Conservation (phyloP, 2,113 vertebrate species). For the Aythya baeri region DNA sequence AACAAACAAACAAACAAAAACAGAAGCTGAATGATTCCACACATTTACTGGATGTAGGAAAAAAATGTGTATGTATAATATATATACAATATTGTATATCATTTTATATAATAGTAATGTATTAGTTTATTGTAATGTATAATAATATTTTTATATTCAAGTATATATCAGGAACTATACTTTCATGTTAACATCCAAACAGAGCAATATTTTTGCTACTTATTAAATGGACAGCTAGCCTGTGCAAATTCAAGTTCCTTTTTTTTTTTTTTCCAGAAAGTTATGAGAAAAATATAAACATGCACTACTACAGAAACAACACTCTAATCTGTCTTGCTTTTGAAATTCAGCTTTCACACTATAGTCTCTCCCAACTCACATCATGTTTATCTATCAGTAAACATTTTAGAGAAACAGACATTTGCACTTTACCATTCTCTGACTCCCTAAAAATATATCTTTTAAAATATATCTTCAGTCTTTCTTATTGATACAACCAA, state of each 20-base stretch:
- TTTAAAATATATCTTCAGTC: background rate
- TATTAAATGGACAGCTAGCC: background rate
- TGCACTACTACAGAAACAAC: background rate
- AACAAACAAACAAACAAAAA: background rate
- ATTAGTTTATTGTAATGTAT: background rate
- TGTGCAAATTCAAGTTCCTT: background rate
- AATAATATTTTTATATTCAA: background rate
- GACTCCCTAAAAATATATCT: background rate
- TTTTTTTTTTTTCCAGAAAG: fast-evolving
- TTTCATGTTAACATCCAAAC: background rate
- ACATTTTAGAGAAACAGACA: background rate
- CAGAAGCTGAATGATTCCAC: background rate
- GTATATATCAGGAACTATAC: background rate
- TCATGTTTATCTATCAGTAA: background rate
- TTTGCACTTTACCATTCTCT: fast-evolving
- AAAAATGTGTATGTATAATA: background rate
- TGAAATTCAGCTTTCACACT: background rate
- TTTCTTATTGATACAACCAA: background rate
- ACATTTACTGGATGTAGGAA: background rate
- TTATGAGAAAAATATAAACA: background rate
- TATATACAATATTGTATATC: background rate
- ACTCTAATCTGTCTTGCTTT: background rate
- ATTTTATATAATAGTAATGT: background rate
- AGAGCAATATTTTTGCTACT: background rate
- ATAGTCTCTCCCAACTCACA: background rate